phyloP scores from a whole-genome alignment of 2,888 invertebrate genomes.

The Lochmaea capreae region DNA sequence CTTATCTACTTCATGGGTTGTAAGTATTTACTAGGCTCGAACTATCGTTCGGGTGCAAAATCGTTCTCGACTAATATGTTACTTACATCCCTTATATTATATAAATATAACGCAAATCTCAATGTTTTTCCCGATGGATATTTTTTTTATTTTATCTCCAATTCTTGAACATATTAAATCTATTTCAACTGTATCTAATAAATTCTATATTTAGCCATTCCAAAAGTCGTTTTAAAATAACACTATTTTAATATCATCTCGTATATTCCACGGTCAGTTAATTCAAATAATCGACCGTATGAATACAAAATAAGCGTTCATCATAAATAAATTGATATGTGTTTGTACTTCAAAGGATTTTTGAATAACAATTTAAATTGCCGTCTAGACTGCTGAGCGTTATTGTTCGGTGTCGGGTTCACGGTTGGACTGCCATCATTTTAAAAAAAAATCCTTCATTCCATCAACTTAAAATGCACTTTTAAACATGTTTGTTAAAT shows the following conservation, averaged over 20 bases:
- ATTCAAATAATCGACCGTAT: conserved; percentile 34
- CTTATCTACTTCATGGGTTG: no score
- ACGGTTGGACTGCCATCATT: conserved; percentile 23
- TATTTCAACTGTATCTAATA: no score
- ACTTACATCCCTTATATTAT: no score
- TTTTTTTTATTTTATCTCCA: no score
- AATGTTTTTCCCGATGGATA: no score
- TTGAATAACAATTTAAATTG: conserved; percentile 39
- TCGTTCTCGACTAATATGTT: no score
- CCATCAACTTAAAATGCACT: conserved; percentile 3
- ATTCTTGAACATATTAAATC: no score
- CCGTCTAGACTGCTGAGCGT: conserved; percentile 34
- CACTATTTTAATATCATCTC: background rate
- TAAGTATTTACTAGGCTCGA: no score
- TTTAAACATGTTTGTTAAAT: background rate
- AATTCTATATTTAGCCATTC: no score
- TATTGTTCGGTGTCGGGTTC: conserved; percentile 27
- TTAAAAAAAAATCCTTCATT: background rate
- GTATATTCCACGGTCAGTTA: conserved; percentile 17
- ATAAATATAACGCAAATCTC: no score
- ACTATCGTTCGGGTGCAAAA: no score
- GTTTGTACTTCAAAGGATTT: conserved; percentile 38
- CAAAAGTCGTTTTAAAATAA: no score
- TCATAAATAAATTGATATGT: conserved; percentile 38
- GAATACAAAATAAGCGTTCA: conserved; percentile 32